Base-by-base conservation (phyloP, 2,113 vertebrate genomes). In the Phalacrocorax aristotelis region DNA sequence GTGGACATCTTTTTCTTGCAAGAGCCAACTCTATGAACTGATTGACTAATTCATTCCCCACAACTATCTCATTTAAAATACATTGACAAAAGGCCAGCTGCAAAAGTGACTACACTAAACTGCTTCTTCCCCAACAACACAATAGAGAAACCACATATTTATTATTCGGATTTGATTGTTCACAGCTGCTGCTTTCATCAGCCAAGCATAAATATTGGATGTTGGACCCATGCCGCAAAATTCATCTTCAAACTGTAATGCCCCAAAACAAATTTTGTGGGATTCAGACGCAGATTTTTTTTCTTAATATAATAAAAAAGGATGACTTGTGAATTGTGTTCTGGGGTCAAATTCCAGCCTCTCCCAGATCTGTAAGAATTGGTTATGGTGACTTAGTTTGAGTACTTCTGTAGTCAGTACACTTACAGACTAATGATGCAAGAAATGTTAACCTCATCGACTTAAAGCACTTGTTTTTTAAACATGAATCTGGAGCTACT, bases 61-160 rank as follows among this genome's bases (percentile, higher is more conserved):
- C 29, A 89, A 71, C 29, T 8, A 78, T 21, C 72, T 84, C 29
- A 83, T 79, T 60, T 46, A 69, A 91, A 94, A 91, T 79, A 75
- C 15, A 52, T 12, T 84, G 48, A 91, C 74, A 96, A 94, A 88
- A 87, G 61, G 40, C 74, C 77, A 93, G 44, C 91, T 94, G 87
- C 52, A 75, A 71, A 93, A 95, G 48, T 30, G n/a, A 44, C 52
- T 87, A 51, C 83, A 69, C 9, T 78, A 93, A 87, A 78, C 44
- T 62, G 38, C 30, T 91, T 51, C 29, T 91, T 46, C 18, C 29
- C 7, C 23, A 76, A 54, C 34, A 94, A 81, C 26, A 78, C 38
- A 82, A 61, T 26, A 84, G 60, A 84, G 42, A 92, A 96, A 89
- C 23, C 11, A 94, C 79, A 77, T 91, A 87, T 92, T 95, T 87